Evolutionary conservation across 2,113 vertebrate species (phyloP).

Genomic region (Puffinus mauretanicus): DNA sequence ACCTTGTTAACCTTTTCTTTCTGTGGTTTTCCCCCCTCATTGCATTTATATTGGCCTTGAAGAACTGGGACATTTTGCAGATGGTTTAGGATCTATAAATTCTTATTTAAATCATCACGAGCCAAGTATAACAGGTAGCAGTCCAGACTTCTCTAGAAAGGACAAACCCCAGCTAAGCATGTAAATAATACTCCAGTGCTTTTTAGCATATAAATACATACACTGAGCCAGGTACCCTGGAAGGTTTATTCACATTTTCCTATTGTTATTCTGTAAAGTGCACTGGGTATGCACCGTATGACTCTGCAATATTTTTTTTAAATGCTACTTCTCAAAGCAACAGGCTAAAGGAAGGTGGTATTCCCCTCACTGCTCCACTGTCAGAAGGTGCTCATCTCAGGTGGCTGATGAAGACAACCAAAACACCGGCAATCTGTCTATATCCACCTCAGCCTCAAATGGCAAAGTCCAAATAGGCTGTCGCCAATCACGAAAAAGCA

Average conservation of each 20-base stretch:
- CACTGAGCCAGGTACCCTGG: background rate
- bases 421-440: background rate
- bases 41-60: slow-evolving; percentile 62
- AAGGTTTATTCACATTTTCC: slow-evolving; percentile 14
- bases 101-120: slow-evolving; percentile 63
- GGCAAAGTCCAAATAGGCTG: background rate
- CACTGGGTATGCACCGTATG: background rate
- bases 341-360: background rate
- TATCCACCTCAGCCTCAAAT: background rate
- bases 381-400: background rate
- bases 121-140: slow-evolving; percentile 72
- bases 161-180: slow-evolving; percentile 63
- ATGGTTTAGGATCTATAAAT: slow-evolving; percentile 69
- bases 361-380: background rate
- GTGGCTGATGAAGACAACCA: background rate
- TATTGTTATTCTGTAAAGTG: slow-evolving; percentile 26
- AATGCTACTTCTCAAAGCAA: background rate
- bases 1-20: slow-evolving; percentile 53
- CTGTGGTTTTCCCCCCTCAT: background rate
- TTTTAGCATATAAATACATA: slow-evolving; percentile 43
- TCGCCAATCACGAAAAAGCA: background rate
- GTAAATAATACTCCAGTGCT: slow-evolving; percentile 60
- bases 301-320: background rate
- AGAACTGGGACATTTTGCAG: slow-evolving; percentile 61
- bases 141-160: slow-evolving; percentile 71